Percentiles rank a stretch among this genome's conserved stretches.
These are phyloP conservation scores for Acheta domesticus DNA, from an alignment of 2,888 invertebrate species.

Conservation along the genomic window DNA sequence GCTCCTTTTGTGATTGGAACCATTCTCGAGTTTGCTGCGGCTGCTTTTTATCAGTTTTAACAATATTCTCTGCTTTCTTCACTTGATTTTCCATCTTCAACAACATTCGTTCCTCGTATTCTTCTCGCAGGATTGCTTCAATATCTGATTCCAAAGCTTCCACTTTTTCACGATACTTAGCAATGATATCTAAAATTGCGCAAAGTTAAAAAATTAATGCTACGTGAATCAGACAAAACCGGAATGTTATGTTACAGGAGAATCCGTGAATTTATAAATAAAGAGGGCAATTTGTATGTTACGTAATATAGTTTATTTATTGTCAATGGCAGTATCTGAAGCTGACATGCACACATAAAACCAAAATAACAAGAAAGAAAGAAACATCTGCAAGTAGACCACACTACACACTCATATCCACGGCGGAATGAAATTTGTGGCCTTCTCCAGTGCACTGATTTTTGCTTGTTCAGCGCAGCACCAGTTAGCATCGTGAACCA, in stretches of 20 bases:
- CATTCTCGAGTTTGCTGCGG: slow-evolving; percentile 52
- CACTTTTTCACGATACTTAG: slow-evolving; percentile 76
- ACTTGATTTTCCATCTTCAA: slow-evolving; percentile 82
- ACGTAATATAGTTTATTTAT: background rate
- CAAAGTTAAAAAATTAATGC: background rate
- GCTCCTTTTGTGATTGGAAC: slow-evolving; percentile 83
- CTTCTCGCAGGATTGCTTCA: slow-evolving; percentile 76
- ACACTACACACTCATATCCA: no score
- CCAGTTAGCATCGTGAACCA: no score
- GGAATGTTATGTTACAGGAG: no score
- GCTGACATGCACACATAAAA: background rate
- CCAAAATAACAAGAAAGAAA: no score
- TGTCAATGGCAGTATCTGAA: background rate
- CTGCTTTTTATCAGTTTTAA: slow-evolving; percentile 52
- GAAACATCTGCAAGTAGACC: no score
- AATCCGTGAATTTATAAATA: background rate
- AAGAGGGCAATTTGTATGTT: background rate
- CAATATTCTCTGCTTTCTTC: slow-evolving; percentile 63
- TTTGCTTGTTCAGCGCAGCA: no score
- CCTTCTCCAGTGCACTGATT: no score
- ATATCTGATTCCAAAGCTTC: slow-evolving; percentile 74
- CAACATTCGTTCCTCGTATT: slow-evolving; percentile 75
- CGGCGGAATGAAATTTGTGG: no score
- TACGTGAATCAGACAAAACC: background rate
- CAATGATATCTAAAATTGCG: slow-evolving; percentile 66